A percentile compares a stretch with the other conserved stretches of the same genome.
Conservation (phyloP, 2,113 vertebrate species). For the Erythrolamprus reginae region DNA sequence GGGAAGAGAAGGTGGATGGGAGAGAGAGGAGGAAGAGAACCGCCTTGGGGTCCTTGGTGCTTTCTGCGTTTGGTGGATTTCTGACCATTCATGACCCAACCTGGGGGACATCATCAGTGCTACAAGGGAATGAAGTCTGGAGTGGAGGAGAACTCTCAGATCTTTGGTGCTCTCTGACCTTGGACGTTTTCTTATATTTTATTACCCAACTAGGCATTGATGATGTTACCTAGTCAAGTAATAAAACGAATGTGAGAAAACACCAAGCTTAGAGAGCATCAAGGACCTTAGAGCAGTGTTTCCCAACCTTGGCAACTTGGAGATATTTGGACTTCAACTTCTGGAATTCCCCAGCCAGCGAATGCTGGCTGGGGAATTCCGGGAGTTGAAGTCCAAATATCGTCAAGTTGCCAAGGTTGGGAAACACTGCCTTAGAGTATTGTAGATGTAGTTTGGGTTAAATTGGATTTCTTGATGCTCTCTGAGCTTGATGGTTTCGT, state of each 20-base stretch:
- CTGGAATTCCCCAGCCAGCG: no score
- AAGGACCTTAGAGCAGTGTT: not conserved
- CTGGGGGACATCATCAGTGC: not conserved
- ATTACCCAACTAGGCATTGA: not conserved
- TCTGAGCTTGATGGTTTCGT: not conserved
- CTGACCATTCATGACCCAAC: not conserved
- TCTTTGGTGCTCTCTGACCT: not conserved
- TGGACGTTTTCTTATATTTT: not conserved
- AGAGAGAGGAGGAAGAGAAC: no score
- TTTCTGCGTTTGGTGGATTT: not conserved
- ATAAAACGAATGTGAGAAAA: not conserved
- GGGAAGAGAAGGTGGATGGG: no score
- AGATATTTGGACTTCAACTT: no score
- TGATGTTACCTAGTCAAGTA: not conserved
- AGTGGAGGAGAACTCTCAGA: not conserved
- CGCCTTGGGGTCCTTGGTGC: no score
- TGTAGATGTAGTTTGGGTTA: not conserved
- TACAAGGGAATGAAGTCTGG: not conserved
- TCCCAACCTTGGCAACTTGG: no score
- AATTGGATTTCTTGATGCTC: not conserved
- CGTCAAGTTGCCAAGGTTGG: no score
- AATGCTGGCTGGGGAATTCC: no score
- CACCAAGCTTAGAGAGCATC: not conserved
- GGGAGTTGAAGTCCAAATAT: no score
- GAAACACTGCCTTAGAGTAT: no score